These are phyloP conservation scores for Aplodontia rufa DNA, from an alignment of 2,113 vertebrate genomes.

Conservation along the genomic window DNA sequence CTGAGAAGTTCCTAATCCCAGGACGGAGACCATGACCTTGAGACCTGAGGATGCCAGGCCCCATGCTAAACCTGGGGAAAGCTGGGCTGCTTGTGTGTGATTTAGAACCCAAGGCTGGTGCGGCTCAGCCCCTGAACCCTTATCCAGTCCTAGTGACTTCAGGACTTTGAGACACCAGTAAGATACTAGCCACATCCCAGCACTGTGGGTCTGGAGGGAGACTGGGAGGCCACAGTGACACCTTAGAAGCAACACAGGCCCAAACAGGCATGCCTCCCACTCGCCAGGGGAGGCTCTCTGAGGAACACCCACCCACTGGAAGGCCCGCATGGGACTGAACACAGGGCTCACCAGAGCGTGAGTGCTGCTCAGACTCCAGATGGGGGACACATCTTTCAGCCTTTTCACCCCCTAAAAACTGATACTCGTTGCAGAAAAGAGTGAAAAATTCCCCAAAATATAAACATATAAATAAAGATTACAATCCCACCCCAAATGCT, in stretches of 20 bases:
- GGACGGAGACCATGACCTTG: accelerated
- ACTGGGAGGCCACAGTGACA: accelerated
- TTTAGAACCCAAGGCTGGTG: not conserved
- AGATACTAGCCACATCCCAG: accelerated
- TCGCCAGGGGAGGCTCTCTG: not conserved
- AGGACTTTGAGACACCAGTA: not conserved
- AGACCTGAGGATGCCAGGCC: accelerated
- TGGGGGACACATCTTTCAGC: too few species aligned
- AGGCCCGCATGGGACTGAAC: accelerated
- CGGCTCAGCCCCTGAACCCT: accelerated
- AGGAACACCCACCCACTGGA: accelerated
- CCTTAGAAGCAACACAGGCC: not conserved
- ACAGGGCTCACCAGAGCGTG: accelerated
- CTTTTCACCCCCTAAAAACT: not conserved
- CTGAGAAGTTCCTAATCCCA: not conserved
- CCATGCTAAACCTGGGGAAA: too few species aligned
- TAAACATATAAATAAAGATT: not conserved
- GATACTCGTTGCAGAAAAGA: not conserved
- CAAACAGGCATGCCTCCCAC: not conserved
- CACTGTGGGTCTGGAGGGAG: not conserved
- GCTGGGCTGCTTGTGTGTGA: accelerated
- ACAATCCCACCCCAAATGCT: not conserved
- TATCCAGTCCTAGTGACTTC: too few species aligned
- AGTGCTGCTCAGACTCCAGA: not conserved
- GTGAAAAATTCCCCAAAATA: not conserved